Evolutionary conservation across 1,140 invertebrate genomes (phyloP).

Genomic region (Aphis craccivora): DNA sequence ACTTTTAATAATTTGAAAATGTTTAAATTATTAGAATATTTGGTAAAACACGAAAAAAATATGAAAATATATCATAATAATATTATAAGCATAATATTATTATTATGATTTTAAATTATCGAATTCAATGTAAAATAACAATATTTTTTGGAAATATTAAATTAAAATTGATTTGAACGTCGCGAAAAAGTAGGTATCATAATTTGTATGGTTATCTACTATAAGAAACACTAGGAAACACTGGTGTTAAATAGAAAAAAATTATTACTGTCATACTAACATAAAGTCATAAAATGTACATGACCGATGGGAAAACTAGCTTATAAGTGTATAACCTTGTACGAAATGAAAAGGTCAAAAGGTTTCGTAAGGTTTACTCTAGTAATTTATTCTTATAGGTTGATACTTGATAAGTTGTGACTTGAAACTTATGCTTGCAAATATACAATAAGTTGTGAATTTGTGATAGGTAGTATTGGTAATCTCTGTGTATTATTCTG

Average conservation of each 20-base stretch:
- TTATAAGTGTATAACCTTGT: neutral
- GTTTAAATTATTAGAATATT: neutral
- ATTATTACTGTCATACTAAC: neutral
- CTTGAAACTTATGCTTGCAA: neutral
- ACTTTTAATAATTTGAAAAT: neutral
- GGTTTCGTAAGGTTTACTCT: neutral
- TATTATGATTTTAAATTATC: neutral
- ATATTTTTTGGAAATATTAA: neutral
- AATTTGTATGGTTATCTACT: neutral
- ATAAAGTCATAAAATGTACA: neutral
- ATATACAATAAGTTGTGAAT: neutral
- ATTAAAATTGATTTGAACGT: neutral
- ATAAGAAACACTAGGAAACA: no score
- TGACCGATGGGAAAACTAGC: neutral
- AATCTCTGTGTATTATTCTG: neutral
- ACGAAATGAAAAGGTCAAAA: neutral
- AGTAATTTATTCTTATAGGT: neutral
- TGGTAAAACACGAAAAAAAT: neutral
- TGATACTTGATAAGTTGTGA: neutral
- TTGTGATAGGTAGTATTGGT: neutral
- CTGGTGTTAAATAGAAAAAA: neutral
- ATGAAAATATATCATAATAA: neutral
- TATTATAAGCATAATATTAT: no score
- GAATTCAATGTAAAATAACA: neutral
- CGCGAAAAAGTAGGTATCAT: neutral